phyloP scores from a whole-genome alignment of 2,797 vertebrate genomes.

The Lutjanus campechanus region DNA sequence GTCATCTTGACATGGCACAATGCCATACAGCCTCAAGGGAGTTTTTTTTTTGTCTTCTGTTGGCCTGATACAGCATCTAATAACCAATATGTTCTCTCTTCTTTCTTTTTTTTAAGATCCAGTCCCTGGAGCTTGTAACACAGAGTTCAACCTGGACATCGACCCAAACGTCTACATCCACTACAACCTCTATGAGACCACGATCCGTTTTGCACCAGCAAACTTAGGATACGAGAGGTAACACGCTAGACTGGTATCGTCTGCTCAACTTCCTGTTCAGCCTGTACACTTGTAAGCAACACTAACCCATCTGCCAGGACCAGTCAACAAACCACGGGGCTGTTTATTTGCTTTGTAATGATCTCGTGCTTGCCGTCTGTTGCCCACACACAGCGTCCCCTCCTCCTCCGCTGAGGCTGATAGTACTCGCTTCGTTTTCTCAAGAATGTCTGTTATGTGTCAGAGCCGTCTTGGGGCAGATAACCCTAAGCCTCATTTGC shows the following conservation, averaged over 20 bases:
- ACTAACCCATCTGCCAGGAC: not conserved
- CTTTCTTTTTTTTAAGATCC: conserved; percentile 94
- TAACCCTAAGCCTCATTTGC: not conserved
- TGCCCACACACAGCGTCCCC: not conserved
- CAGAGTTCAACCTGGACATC: conserved; percentile 89
- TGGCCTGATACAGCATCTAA: not conserved
- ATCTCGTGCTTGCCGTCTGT: not conserved
- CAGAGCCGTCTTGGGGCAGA: not conserved
- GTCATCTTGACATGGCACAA: conserved; percentile 18
- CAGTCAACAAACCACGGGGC: not conserved
- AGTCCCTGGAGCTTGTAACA: conserved; percentile 94
- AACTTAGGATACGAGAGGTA: conserved; percentile 93
- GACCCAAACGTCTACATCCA: conserved; percentile 93
- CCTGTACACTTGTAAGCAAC: not conserved
- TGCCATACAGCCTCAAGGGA: not conserved
- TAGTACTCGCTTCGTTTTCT: conserved; percentile 12
- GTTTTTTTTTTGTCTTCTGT: not conserved
- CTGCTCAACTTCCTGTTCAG: conserved; percentile 36
- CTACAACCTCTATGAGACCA: conserved; percentile 91
- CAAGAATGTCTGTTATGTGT: conserved; percentile 20
- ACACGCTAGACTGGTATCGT: not conserved
- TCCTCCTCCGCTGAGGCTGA: not conserved
- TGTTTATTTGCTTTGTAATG: conserved; percentile 1
- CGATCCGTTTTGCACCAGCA: conserved; percentile 92
- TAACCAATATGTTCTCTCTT: conserved; percentile 8